Conservation (phyloP, 92 coral and sea anemone genomes). For the Bergia sp. region DNA sequence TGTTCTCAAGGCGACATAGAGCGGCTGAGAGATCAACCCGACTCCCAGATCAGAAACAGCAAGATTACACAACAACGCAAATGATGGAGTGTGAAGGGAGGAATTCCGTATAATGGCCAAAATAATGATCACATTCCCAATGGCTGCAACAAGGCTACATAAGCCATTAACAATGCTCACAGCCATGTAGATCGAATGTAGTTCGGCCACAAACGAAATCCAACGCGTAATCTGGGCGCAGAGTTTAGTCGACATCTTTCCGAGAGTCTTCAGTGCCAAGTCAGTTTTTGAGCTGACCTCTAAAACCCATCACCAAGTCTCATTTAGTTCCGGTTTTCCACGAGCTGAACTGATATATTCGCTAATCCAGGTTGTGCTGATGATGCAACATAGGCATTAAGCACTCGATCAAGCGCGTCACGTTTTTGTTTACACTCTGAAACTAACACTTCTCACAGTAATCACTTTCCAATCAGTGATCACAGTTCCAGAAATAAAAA, state of each 20-base stretch:
- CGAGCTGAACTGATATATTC: too few species aligned
- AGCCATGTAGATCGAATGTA: not conserved
- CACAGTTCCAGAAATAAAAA: not conserved
- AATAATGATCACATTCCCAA: not conserved
- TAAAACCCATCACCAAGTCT: too few species aligned
- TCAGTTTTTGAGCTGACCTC: not conserved
- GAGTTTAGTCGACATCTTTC: not conserved
- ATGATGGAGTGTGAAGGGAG: slow-evolving; percentile 32
- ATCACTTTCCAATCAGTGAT: not conserved
- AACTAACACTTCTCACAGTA: not conserved
- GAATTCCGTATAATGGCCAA: slow-evolving; percentile 15
- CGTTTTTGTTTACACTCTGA: too few species aligned
- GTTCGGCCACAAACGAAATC: not conserved
- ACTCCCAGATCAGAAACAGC: slow-evolving; percentile 25
- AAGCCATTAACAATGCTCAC: not conserved
- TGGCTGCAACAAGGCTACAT: not conserved
- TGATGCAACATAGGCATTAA: not conserved
- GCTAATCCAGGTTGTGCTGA: not conserved
- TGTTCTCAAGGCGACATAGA: not conserved
- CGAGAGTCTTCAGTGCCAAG: too few species aligned
- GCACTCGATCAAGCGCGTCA: not conserved
- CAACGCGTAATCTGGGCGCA: not conserved
- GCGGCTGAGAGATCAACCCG: slow-evolving; percentile 29
- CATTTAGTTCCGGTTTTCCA: too few species aligned
- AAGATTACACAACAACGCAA: slow-evolving; percentile 3